Conservation (phyloP, 2,888 invertebrate genomes). For the Troides aeacus region DNA sequence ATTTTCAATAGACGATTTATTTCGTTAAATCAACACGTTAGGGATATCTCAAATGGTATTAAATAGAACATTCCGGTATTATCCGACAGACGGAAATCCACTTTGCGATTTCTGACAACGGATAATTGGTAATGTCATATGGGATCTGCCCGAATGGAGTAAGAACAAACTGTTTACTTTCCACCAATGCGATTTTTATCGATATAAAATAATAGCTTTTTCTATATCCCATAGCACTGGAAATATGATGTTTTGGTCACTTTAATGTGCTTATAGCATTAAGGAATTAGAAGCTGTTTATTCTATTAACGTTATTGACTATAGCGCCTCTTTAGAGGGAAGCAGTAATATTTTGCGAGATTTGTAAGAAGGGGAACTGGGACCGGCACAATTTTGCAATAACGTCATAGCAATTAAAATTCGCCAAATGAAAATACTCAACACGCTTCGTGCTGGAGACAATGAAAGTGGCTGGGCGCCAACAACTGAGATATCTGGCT, state of each 20-base stretch:
- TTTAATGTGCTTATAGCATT: too few species aligned
- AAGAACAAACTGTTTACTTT: constrained; percentile 4
- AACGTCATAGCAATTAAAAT: constrained; percentile 18
- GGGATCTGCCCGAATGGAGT: constrained; percentile 11
- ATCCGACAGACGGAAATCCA: constrained; percentile 22
- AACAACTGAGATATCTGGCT: constrained; percentile 13
- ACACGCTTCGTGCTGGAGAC: constrained; percentile 5
- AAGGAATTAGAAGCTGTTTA: too few species aligned
- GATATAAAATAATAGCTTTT: not conserved
- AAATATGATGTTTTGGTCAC: too few species aligned
- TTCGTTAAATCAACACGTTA: constrained; percentile 19
- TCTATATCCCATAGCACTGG: too few species aligned
- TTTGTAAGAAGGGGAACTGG: not conserved
- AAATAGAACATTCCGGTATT: constrained; percentile 12
- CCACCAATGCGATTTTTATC: not conserved
- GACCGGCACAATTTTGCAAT: constrained; percentile 7
- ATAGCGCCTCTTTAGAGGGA: too few species aligned
- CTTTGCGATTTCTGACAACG: constrained; percentile 23
- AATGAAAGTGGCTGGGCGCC: constrained; percentile 17
- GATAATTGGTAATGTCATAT: constrained; percentile 23
- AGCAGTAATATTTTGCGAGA: not conserved
- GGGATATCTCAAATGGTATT: constrained; percentile 10
- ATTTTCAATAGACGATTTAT: not conserved
- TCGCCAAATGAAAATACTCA: constrained; percentile 18
- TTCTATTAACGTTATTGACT: too few species aligned